phyloP scores from a whole-genome alignment of 2,113 vertebrate genomes.

The Psilopsiagon aymara region DNA sequence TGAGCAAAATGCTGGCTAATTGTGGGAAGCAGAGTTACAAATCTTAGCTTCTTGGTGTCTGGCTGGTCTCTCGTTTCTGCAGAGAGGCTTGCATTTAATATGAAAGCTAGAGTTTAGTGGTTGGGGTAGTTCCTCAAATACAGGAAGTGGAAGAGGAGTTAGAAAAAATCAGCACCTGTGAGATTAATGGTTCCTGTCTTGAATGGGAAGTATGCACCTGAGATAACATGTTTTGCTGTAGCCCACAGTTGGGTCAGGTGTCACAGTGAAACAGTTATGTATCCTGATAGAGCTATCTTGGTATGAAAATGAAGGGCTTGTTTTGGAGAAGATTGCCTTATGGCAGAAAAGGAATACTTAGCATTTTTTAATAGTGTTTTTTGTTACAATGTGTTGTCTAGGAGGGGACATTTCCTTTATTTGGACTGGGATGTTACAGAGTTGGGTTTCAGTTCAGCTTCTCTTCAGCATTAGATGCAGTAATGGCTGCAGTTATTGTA shows the following conservation, averaged over 20 bases:
- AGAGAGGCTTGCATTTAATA: not conserved
- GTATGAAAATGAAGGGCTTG: not conserved
- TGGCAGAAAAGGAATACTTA: not conserved
- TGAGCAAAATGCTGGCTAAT: not conserved
- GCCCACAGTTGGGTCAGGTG: not conserved
- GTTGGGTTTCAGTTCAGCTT: not conserved
- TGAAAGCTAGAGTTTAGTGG: not conserved
- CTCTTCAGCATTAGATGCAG: not conserved
- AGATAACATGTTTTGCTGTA: not conserved
- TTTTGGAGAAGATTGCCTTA: not conserved
- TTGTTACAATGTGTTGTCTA: not conserved
- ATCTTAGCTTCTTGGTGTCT: not conserved
- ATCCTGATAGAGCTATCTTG: not conserved
- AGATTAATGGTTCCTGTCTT: not conserved
- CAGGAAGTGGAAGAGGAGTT: not conserved
- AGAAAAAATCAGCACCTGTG: not conserved
- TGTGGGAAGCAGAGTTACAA: not conserved
- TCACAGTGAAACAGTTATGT: not conserved
- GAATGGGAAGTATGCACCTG: not conserved
- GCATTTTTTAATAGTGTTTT: not conserved
- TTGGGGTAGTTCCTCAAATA: not conserved
- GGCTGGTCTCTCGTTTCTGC: not conserved
- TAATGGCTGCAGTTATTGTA: not conserved
- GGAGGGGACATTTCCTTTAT: not conserved
- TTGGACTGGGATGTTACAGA: not conserved